These are phyloP conservation scores for Dendrolimus kikuchii DNA, from an alignment of 1,140 invertebrate genomes.

Conservation along the genomic window DNA sequence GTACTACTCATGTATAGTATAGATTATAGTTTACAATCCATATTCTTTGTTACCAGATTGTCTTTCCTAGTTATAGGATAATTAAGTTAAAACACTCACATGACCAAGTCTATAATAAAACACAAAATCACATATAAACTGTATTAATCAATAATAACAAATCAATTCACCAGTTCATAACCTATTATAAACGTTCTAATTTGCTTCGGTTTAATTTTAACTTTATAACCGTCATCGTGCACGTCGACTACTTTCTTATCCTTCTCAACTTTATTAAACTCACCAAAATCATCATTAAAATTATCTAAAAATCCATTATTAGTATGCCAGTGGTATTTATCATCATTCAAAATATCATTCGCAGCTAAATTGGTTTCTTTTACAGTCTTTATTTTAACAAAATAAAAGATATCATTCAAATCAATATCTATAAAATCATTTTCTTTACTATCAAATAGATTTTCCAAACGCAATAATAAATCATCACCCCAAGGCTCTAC, in stretches of 20 bases:
- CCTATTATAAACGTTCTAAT: conserved; percentile 48
- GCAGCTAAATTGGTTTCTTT: conserved; percentile 80
- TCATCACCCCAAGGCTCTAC: conserved; percentile 85
- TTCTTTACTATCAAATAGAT: conserved; percentile 85
- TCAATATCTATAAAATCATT: conserved; percentile 36
- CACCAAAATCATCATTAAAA: conserved; percentile 31
- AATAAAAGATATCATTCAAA: conserved; percentile 67
- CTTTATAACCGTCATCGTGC: conserved; percentile 22
- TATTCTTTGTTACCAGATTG: too few species aligned
- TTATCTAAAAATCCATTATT: conserved; percentile 26
- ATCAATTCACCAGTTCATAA: conserved; percentile 17
- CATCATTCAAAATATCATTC: conserved; percentile 72
- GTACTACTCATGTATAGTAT: too few species aligned
- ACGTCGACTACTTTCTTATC: conserved; percentile 6
- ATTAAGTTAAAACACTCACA: too few species aligned
- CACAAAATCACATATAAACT: too few species aligned
- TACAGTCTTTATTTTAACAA: conserved; percentile 72
- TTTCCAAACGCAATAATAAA: conserved; percentile 88
- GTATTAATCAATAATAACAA: too few species aligned
- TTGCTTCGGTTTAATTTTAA: conserved; percentile 41
- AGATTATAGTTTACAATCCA: too few species aligned
- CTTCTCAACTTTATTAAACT: conserved; percentile 2
- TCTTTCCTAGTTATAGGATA: too few species aligned
- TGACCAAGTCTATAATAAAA: too few species aligned
- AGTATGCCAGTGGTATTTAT: conserved; percentile 67